Base-by-base conservation (phyloP, 2,113 vertebrate genomes). In the Psophia crepitans region DNA sequence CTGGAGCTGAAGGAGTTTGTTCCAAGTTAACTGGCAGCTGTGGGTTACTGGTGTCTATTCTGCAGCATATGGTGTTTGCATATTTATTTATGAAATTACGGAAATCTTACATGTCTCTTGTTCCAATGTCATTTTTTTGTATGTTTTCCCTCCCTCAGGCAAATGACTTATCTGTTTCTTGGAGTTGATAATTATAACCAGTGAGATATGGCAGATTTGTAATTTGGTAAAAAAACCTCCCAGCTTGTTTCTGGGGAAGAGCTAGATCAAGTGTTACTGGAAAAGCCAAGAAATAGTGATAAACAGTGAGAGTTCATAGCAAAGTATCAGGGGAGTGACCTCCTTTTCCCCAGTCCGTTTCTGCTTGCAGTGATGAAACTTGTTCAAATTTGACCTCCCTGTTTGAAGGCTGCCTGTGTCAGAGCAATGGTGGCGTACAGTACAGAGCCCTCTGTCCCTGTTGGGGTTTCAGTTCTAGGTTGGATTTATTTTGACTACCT, bases 51-150 rank as follows among this genome's bases (percentile, higher is more conserved):
- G 56, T 90, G 57, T 91, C 53, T 75, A 7, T 89, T 76, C 60
- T 64, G 39, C 35, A 89, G 73, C 46, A 19, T 66, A 56, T 16
- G 8, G 37, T 64, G 11, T 63, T 92, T 61, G 86, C 12, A 3
- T 84, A 66, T 88, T 93, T 96, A 57, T 88, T 88, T 82, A 75
- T 63, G 84, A 94, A 87, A 79, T 92, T 61, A 73, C 90, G 37
- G 27, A 79, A 69, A 89, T 76, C 41, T 84, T 95, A 49, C 8
- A 17, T 44, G 14, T 49, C 53, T 43, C 11, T 80, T 85, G 26
- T 84, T 87, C 53, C n/a, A 61, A 0, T 41, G 41, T 92, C 5
- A 61, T 68, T 87, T 91, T 91, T 92, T 79, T 2, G 5, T 81
- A 41, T 74, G 7, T 91, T 77, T 95, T 61, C 48, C 49, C 74